Evolutionary conservation across 2,113 vertebrate species (phyloP), one percentile per base, ranked within the genome.

Genomic region (Leptosomus discolor): DNA sequence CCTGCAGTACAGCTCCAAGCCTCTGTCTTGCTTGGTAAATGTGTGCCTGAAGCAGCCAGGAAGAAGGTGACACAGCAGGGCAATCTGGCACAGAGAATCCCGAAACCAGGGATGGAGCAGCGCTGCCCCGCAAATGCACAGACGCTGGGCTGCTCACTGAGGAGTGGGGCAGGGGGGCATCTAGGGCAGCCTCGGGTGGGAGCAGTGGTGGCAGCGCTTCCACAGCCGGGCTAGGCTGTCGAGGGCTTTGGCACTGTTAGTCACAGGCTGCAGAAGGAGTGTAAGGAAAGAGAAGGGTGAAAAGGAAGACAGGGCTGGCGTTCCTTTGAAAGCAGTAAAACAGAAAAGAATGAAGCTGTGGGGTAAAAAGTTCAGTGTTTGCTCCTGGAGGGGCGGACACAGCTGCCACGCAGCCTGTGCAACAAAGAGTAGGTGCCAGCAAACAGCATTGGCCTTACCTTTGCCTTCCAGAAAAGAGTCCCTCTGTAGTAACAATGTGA

Each of bases 21-120:
- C 32, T 83, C 54, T 58, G 12, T 24, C 37, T 36, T 15, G 16
- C n/a, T 39, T 16, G 15, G 9, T 26, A 57, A 79, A 63, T 3
- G 1, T 0, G 0, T n/a, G 9, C 16, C 37, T 1, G 0, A 27
- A 64, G 46, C 53, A 41, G 53, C 13, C 67, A 17, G 63, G 57
- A 68, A 84, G 82, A 64, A 76, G 41, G 37, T 43, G 41, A 24
- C 26, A 5, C 34, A 9, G 16, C 23, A 27, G 45, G 60, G 39
- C 19, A 20, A 30, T 18, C n/a, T 32, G 48, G 20, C 60, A 32
- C 37, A 32, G 43, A 29, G 54, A 10, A 53, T 58, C 43, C 43
- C 26, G 2, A 41, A 78, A 12, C 4, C 27, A 30, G 45, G 29
- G 80, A 54, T n/a, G 17, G 37, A 63, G 23, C 1, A 3, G 34